These are phyloP conservation scores for Mohoua ochrocephala DNA, from an alignment of 2,113 vertebrate species.

Conservation along the genomic window DNA sequence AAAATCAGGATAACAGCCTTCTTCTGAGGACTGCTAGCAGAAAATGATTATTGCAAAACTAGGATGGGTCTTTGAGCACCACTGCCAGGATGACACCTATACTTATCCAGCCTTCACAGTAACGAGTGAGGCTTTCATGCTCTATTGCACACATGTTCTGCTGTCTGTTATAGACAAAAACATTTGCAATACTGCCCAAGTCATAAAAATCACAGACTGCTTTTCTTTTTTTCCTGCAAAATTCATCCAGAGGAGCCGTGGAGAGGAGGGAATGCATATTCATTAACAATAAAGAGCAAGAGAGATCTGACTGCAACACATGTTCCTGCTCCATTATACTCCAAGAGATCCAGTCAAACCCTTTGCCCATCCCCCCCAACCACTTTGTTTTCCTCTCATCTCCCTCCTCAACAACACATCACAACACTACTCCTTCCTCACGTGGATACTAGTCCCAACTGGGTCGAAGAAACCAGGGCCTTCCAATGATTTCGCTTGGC, in stretches of 20 bases:
- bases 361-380: background rate
- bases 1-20: background rate
- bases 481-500: background rate
- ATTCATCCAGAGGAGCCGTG: background rate
- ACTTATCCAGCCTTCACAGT: background rate
- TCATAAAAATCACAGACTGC: background rate
- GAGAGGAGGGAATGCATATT: background rate
- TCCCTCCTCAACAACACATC: background rate
- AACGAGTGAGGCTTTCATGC: background rate
- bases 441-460: background rate
- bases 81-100: background rate
- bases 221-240: background rate
- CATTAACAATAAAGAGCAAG: background rate
- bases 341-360: background rate
- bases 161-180: background rate
- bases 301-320: background rate
- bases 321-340: background rate
- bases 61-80: background rate
- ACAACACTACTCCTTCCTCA: background rate
- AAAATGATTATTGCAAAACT: background rate
- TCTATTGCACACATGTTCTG: background rate
- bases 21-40: background rate
- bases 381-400: background rate
- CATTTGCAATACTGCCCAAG: background rate
- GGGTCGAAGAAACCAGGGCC: background rate